Evolutionary conservation across 1,140 invertebrate genomes (phyloP).

Genomic region (Lethocerus indicus): DNA sequence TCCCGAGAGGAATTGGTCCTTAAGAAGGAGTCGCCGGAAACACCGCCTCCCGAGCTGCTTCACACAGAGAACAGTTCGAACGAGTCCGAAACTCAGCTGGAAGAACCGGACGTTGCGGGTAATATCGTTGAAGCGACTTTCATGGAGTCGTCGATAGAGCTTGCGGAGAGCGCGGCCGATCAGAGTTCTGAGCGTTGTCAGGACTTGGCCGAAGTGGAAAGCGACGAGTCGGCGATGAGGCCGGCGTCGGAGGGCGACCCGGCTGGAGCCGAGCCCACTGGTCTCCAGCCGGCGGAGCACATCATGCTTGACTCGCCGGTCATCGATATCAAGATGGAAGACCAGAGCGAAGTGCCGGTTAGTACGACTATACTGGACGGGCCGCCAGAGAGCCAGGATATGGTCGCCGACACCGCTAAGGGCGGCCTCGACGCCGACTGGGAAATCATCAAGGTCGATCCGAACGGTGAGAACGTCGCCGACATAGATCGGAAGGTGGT

Average conservation of each 20-base stretch:
- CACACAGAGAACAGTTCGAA: too few species aligned
- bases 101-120: neutral
- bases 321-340: too few species aligned
- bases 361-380: neutral
- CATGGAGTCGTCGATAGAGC: neutral
- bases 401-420: too few species aligned
- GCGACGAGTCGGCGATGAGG: neutral
- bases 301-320: too few species aligned
- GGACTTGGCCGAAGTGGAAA: neutral
- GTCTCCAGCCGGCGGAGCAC: too few species aligned
- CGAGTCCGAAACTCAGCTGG: neutral
- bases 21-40: too few species aligned
- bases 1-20: too few species aligned
- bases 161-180: neutral
- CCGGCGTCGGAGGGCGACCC: neutral
- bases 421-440: conserved; percentile 12
- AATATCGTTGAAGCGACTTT: neutral
- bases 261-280: neutral
- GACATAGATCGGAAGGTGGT: too few species aligned
- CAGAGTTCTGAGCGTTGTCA: neutral
- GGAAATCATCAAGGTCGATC: conserved; percentile 15
- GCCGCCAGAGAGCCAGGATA: neutral
- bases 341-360: neutral
- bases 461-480: conserved; percentile 10
- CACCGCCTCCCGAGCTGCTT: too few species aligned